Conservation (phyloP, 2,888 invertebrate species). For the Tetropium fuscum region DNA sequence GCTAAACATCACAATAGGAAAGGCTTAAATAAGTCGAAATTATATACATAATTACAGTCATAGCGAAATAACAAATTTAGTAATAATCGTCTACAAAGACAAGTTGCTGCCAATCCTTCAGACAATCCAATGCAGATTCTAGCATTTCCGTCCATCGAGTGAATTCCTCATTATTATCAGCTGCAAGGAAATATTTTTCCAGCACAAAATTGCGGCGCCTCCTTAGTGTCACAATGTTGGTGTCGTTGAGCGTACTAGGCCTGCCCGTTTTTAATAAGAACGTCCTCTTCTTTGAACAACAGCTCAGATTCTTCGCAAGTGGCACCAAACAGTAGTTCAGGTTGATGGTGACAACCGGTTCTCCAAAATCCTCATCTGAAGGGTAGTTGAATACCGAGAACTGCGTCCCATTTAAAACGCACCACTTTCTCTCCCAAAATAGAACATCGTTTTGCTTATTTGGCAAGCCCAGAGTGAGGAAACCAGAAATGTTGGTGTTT, state of each 20-base stretch:
- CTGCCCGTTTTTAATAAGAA: slow-evolving; percentile 60
- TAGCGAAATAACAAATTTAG: too few relatives aligned
- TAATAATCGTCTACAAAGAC: slow-evolving; percentile 40
- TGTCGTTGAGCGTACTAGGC: slow-evolving; percentile 32
- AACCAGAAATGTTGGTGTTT: slow-evolving; percentile 61
- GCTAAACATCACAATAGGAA: too few relatives aligned
- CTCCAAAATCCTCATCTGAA: slow-evolving; percentile 60
- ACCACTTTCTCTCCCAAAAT: slow-evolving; percentile 71
- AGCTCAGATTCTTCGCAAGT: slow-evolving; percentile 53
- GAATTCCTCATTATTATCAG: slow-evolving; percentile 66
- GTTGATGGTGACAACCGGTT: slow-evolving; percentile 62
- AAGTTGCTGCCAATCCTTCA: slow-evolving; percentile 41
- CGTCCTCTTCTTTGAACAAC: slow-evolving; percentile 67
- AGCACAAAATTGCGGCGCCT: slow-evolving; percentile 38
- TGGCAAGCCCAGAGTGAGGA: slow-evolving; percentile 67
- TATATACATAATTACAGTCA: too few relatives aligned
- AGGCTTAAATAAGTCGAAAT: too few relatives aligned
- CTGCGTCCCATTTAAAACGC: slow-evolving; percentile 64
- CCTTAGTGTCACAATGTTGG: slow-evolving; percentile 18
- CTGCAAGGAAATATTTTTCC: slow-evolving; percentile 63
- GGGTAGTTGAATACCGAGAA: slow-evolving; percentile 69
- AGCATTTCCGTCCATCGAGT: slow-evolving; percentile 61
- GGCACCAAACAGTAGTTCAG: slow-evolving; percentile 60
- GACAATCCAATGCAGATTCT: slow-evolving; percentile 38
- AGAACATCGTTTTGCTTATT: slow-evolving; percentile 54